phyloP scores from a whole-genome alignment of 2,113 vertebrate species.

The Notiomystis cincta region DNA sequence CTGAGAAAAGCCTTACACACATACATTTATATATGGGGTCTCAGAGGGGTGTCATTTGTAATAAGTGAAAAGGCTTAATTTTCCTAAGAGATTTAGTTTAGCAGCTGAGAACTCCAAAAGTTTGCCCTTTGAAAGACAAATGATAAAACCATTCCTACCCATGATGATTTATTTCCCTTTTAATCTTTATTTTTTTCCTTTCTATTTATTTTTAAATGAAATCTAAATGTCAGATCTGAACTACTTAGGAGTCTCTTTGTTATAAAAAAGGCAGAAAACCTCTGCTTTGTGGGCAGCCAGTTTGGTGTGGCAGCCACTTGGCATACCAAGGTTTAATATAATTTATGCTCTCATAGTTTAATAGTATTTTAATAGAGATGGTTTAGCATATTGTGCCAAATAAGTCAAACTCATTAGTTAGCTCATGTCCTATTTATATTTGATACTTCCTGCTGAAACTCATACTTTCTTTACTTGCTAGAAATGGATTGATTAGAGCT shows the following conservation, averaged over 20 bases:
- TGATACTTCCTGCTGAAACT: conserved; percentile 21
- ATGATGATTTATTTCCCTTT: neutral
- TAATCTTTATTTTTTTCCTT: neutral
- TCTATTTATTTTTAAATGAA: neutral
- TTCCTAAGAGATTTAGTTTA: neutral
- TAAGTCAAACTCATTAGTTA: conserved; percentile 21
- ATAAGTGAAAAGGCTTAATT: neutral
- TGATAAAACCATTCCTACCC: neutral
- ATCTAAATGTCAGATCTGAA: neutral
- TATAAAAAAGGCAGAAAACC: neutral
- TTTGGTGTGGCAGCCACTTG: neutral
- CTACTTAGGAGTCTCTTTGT: neutral
- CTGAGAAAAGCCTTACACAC: neutral
- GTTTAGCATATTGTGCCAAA: neutral
- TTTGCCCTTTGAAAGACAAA: neutral
- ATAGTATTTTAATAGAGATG: conserved; percentile 4
- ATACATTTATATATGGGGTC: neutral
- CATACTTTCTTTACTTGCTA: neutral
- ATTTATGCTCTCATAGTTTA: neutral
- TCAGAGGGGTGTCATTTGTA: neutral
- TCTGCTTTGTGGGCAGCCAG: neutral
- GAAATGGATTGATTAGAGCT: neutral
- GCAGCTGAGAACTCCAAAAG: neutral
- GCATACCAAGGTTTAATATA: neutral
- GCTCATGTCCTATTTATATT: conserved; percentile 33